Conservation (phyloP, 2,888 invertebrate species). For the Tetanocera ferruginea region DNA sequence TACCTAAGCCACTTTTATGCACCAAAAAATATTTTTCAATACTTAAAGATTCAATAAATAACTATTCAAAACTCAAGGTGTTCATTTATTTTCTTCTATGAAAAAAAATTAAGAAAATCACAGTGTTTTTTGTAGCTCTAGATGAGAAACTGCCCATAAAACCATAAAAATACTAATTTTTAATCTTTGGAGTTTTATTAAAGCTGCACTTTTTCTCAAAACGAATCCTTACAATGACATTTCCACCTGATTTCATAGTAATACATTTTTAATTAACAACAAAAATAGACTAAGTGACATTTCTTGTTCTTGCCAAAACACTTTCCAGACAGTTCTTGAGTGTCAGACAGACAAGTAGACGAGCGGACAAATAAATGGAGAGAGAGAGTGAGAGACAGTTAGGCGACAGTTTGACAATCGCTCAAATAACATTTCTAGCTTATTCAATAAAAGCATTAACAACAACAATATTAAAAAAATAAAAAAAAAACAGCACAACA, state of each 20-base stretch:
- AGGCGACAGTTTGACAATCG: conserved; percentile 16
- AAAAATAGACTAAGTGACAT: conserved; percentile 25
- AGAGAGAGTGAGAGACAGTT: neutral
- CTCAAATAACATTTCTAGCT: conserved; percentile 10
- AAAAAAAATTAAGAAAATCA: no score
- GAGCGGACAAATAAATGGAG: neutral
- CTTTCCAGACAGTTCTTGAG: neutral
- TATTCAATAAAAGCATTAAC: neutral
- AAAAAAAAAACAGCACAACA: conserved; percentile 19
- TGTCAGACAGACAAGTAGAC: no score
- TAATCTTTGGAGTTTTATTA: no score
- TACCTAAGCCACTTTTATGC: no score
- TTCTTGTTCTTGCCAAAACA: conserved; percentile 3
- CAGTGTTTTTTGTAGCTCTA: no score
- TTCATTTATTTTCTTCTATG: no score
- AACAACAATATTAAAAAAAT: conserved; percentile 14
- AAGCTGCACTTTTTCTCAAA: no score
- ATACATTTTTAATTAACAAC: conserved; percentile 21
- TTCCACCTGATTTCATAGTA: neutral
- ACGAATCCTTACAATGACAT: neutral
- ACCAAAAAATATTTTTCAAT: no score
- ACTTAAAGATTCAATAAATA: no score
- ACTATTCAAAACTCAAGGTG: no score
- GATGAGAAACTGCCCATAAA: no score
- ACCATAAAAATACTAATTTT: no score